A percentile compares a stretch with the other conserved stretches of the same genome.
Evolutionary conservation across 2,888 invertebrate genomes (phyloP).

Genomic region (Nephrotoma guestfalica): DNA sequence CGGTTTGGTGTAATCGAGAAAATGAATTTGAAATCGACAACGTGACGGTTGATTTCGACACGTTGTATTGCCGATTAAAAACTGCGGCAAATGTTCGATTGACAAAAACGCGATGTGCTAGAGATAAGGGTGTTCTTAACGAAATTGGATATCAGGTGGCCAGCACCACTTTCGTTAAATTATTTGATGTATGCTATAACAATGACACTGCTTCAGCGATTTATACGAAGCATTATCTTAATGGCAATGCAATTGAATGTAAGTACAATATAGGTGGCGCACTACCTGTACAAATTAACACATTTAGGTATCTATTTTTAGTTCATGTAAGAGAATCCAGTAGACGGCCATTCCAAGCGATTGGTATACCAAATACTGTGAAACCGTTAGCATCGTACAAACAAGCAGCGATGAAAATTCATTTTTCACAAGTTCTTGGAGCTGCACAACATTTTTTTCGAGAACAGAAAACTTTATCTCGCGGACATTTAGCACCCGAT

Average conservation of each 20-base stretch:
- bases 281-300: too few relatives aligned
- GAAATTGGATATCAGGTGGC: slow-evolving; percentile 16
- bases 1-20: neutral
- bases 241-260: slow-evolving; percentile 28
- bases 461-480: slow-evolving; percentile 25
- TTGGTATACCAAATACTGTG: slow-evolving; percentile 20
- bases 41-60: slow-evolving; percentile 7
- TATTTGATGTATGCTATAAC: slow-evolving; percentile 27
- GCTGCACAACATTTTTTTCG: slow-evolving; percentile 23
- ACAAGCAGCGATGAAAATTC: slow-evolving; percentile 22
- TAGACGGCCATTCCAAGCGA: slow-evolving; percentile 25
- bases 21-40: slow-evolving; percentile 8
- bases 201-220: slow-evolving; percentile 21
- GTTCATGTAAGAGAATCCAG: slow-evolving; percentile 14
- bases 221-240: slow-evolving; percentile 25
- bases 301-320: too few relatives aligned
- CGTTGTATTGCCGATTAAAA: slow-evolving; percentile 14
- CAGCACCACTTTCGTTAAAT: slow-evolving; percentile 10
- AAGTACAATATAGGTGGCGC: neutral
- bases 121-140: slow-evolving; percentile 16
- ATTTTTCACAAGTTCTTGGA: slow-evolving; percentile 24
- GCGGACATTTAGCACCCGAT: slow-evolving; percentile 38
- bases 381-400: slow-evolving; percentile 20
- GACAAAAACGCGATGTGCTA: slow-evolving; percentile 20
- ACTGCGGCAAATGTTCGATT: slow-evolving; percentile 16